Evolutionary conservation across 2,113 vertebrate species (phyloP).

Genomic region (Anolis sagrei): DNA sequence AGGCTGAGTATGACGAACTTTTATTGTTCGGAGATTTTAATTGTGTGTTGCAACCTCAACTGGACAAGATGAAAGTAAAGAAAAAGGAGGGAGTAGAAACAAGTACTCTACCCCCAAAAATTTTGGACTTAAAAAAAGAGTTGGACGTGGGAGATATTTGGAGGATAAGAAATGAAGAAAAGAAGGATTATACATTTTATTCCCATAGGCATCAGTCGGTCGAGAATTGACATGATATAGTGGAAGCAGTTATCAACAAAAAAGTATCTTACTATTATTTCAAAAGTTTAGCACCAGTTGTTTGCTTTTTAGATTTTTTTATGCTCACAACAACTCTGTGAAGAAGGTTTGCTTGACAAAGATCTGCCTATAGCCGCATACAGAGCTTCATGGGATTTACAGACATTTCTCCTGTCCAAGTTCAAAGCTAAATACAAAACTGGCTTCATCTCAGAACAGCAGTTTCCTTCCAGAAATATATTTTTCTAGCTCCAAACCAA

Average conservation of each 20-base stretch:
- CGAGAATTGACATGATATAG: too few species aligned
- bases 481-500: neutral
- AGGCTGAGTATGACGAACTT: too few species aligned
- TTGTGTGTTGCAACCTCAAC: too few species aligned
- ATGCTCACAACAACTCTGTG: neutral
- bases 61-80: too few species aligned
- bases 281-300: neutral
- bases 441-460: neutral
- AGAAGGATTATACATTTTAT: too few species aligned
- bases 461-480: neutral
- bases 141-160: too few species aligned
- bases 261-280: neutral
- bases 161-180: too few species aligned
- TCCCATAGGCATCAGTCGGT: too few species aligned
- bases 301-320: neutral
- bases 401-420: neutral
- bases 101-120: too few species aligned
- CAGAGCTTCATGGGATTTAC: neutral
- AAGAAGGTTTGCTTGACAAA: neutral
- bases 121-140: too few species aligned
- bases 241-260: neutral
- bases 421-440: neutral
- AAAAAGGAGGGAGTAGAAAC: too few species aligned
- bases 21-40: too few species aligned
- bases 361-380: neutral